phyloP scores from a whole-genome alignment of 2,888 invertebrate genomes.

The Oligia latruncula region DNA sequence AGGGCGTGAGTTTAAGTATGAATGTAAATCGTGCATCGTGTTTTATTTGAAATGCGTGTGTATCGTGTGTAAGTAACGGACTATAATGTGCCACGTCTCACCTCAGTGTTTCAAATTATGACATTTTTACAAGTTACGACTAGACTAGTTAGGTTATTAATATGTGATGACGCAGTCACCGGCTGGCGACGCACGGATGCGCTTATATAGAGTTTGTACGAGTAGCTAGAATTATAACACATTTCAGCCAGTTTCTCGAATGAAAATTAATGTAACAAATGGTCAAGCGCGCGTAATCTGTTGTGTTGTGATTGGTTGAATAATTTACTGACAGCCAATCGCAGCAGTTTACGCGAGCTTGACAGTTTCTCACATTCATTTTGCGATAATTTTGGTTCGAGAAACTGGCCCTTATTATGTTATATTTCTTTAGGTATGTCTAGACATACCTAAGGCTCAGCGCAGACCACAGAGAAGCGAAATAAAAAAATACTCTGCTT shows the following conservation, averaged over 20 bases:
- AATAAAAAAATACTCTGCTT: neutral
- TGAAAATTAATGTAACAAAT: neutral
- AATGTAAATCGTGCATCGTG: constrained; percentile 31
- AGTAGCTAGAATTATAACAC: neutral
- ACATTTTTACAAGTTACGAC: constrained; percentile 68
- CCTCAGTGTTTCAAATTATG: constrained; percentile 76
- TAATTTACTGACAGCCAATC: neutral
- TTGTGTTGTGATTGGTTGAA: neutral
- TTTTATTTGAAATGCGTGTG: constrained; percentile 63
- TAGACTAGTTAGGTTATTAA: constrained; percentile 52
- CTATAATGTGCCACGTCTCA: constrained; percentile 78
- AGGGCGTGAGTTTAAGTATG: neutral
- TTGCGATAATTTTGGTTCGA: neutral
- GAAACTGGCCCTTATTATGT: constrained; percentile 8
- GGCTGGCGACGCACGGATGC: constrained; percentile 14
- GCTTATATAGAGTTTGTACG: constrained; percentile 23
- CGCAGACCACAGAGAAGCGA: neutral
- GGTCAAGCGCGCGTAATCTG: neutral
- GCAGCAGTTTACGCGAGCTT: neutral
- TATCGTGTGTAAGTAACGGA: constrained; percentile 63
- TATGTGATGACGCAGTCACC: constrained; percentile 35
- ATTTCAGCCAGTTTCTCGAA: neutral
- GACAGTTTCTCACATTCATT: neutral
- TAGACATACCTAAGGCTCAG: neutral
- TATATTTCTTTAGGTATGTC: constrained; percentile 28